phyloP scores from a whole-genome alignment of 2,797 vertebrate species.

The Scomberomorus guttatus region DNA sequence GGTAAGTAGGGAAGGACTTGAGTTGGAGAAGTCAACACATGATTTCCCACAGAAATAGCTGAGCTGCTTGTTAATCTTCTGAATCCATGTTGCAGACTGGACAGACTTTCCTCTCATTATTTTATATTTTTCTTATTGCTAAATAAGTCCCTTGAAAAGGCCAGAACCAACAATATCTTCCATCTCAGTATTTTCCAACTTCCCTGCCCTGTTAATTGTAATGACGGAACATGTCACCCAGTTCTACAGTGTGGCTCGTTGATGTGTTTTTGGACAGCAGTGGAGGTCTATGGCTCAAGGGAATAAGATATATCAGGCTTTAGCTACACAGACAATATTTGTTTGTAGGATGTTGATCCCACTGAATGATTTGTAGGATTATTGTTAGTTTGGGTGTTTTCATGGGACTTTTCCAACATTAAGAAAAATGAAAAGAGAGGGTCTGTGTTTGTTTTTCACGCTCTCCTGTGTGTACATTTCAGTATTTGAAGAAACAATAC shows the following conservation, averaged over 20 bases:
- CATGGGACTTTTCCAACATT: background rate
- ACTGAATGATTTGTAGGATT: background rate
- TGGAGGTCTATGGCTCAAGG: background rate
- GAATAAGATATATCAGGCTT: no score
- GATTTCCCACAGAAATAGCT: background rate
- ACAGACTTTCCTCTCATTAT: slow-evolving; percentile 18
- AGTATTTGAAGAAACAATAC: background rate
- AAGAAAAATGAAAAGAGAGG: background rate
- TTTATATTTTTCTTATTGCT: slow-evolving; percentile 19
- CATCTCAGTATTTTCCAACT: background rate
- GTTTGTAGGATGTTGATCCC: no score
- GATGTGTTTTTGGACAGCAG: background rate
- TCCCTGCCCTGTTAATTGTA: background rate
- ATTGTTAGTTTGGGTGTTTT: background rate
- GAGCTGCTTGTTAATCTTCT: slow-evolving; percentile 12
- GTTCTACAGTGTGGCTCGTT: background rate
- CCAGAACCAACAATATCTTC: slow-evolving; percentile 7
- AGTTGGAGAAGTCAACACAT: background rate
- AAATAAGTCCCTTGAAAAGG: slow-evolving; percentile 23
- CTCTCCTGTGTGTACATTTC: background rate
- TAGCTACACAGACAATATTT: no score
- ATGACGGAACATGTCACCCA: background rate
- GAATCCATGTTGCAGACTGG: background rate
- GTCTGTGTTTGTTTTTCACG: background rate
- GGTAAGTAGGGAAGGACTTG: background rate